These are phyloP conservation scores for Polymixis flavicincta DNA, from an alignment of 2,888 invertebrate genomes.

Conservation along the genomic window DNA sequence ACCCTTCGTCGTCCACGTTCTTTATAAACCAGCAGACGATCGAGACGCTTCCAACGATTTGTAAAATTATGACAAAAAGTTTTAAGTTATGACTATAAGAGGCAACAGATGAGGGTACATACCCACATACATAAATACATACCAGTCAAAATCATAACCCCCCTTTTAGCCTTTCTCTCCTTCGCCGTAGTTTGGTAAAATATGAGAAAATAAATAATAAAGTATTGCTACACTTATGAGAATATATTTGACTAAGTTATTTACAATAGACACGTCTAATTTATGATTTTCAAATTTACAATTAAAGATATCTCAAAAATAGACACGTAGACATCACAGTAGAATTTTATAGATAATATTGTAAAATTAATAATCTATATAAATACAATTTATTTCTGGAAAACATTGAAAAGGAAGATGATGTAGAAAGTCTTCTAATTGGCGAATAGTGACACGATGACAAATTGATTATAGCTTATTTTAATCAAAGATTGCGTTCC, in stretches of 20 bases:
- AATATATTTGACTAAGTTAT: constrained; percentile 46
- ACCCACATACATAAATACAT: too few relatives aligned
- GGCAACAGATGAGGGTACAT: too few relatives aligned
- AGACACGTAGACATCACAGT: constrained; percentile 49
- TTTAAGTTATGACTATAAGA: too few relatives aligned
- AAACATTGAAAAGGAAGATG: constrained; percentile 12
- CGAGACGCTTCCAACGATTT: too few relatives aligned
- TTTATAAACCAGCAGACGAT: too few relatives aligned
- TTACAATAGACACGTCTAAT: constrained; percentile 35
- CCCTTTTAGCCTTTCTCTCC: too few relatives aligned
- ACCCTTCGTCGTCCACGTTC: too few relatives aligned
- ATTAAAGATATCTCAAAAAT: constrained; percentile 54
- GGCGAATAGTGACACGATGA: constrained; percentile 11
- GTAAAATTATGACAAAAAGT: too few relatives aligned
- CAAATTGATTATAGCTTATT: not conserved
- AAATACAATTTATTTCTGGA: constrained; percentile 39
- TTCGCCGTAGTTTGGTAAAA: too few relatives aligned
- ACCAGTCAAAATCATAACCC: too few relatives aligned
- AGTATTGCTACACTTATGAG: constrained; percentile 21
- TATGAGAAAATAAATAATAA: constrained; percentile 24
- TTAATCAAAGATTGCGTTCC: too few relatives aligned
- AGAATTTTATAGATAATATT: constrained; percentile 24
- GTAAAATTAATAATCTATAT: constrained; percentile 13
- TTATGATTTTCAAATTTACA: constrained; percentile 39
- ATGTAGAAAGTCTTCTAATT: not conserved